Conservation (phyloP, 2,797 vertebrate genomes). For the Tokudaia muenninki region DNA sequence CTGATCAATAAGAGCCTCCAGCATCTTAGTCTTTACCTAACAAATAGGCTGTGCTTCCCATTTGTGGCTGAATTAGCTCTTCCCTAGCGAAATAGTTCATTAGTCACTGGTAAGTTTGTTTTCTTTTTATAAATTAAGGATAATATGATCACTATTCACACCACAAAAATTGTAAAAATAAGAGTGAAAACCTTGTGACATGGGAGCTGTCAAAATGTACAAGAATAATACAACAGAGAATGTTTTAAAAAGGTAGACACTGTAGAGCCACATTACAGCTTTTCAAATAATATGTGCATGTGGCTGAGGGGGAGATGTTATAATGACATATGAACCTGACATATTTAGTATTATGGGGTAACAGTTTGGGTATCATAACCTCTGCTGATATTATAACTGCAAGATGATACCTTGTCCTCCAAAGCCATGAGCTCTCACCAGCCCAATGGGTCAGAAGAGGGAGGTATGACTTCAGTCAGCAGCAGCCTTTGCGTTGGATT, state of each 20-base stretch:
- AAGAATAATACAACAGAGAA: neutral
- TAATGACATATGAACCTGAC: neutral
- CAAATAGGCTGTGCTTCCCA: neutral
- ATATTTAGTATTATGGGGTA: neutral
- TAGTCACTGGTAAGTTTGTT: neutral
- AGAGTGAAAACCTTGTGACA: neutral
- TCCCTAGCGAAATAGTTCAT: neutral
- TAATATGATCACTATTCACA: neutral
- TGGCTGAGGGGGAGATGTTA: neutral
- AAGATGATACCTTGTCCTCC: neutral
- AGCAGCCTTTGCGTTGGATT: neutral
- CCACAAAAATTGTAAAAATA: constrained; percentile 12
- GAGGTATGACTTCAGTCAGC: neutral
- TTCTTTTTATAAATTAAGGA: constrained; percentile 40
- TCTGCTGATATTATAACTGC: neutral
- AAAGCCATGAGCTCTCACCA: neutral
- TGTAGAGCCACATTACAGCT: neutral
- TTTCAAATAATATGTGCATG: neutral
- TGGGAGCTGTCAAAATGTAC: neutral
- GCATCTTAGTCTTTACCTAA: neutral
- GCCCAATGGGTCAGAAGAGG: neutral
- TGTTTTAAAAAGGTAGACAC: neutral
- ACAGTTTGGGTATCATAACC: neutral
- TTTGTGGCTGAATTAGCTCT: neutral
- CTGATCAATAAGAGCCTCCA: rapidly evolving